Base-by-base conservation (phyloP, 2,888 invertebrate genomes). In the Stegana nigrithorax region DNA sequence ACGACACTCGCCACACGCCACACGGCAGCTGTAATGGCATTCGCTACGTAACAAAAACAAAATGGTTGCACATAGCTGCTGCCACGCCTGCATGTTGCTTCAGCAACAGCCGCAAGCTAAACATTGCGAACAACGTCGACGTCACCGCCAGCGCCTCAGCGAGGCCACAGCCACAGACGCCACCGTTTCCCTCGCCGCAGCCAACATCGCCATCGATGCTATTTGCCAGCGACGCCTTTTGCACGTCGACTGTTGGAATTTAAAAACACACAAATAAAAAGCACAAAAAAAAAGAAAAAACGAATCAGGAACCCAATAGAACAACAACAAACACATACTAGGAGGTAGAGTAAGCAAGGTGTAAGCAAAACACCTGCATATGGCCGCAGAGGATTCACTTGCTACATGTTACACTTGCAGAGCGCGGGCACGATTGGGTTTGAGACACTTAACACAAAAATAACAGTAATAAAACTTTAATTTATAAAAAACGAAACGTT, bases 381-480 rank as follows among this genome's bases (percentile, higher is more conserved):
- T 44, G 44, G 75, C 77, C 75, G 73, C 75, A 77, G 77, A 73
- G 75, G 75, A 76, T 77, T 76, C 75, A 76, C 77, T 76, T 73
- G 75, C 75, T 73, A 76, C 75, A 75, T 76, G 77, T 73, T 77
- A 75, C 73, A 73, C 73, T 73, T 73, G 32, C 14, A 14, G 14
- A 10, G n/a, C 32, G 32, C 5, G 2, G 10, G 3, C 12, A 10
- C 12, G 12, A 10, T 32, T 32, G 10, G 6, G 32, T 32, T 10
- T 5, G 32, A n/a, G 2, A 32, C n/a, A 12, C n/a, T 2, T 12
- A 32, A n/a, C 32, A 32, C n/a, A 10, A 32, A 32, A 32, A 5
- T 4, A 32, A 12, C 10, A 10, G 32, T 4, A 32, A 32, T 32
- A 5, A 32, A 32, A 36, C 10, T n/a, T n/a, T 4, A 39, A 14